Evolutionary conservation across 2,113 vertebrate genomes (phyloP), one percentile per base, ranked within the genome.

Genomic region (Dromiciops gliroides): DNA sequence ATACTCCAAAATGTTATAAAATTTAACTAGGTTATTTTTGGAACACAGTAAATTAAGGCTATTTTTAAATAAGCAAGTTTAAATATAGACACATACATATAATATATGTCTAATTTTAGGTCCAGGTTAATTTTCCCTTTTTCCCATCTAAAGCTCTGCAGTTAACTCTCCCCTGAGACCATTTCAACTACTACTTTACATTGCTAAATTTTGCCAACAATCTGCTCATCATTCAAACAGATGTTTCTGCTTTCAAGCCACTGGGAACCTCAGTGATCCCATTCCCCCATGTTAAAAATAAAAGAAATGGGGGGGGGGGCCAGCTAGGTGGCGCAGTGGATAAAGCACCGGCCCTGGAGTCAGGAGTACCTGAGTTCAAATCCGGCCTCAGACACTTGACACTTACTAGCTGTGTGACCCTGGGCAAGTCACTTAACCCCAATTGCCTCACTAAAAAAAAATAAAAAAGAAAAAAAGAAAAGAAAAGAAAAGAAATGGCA

Each of bases 271-370:
- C 48, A 94, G 0, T 97, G 83, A 92, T 95, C n/a, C 95, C 53
- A 89, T 93, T 97, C 91, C 51, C 92, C 88, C 91, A n/a, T 91
- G 91, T 95, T 96, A 96, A 97, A 98, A 93, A 96, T 98, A 94
- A 98, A 97, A 98, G 97, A 98, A 98, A 98, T 97, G 98, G 98
- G n/a, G n/a, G n/a, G n/a, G n/a, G n/a, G n/a, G n/a, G n/a, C n/a
- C n/a, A n/a, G n/a, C n/a, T n/a, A n/a, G n/a, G n/a, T n/a, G n/a
- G n/a, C n/a, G n/a, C n/a, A n/a, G n/a, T n/a, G n/a, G n/a, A n/a
- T n/a, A n/a, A n/a, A n/a, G n/a, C n/a, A n/a, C n/a, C n/a, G n/a
- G n/a, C n/a, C n/a, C n/a, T n/a, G n/a, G n/a, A n/a, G n/a, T n/a
- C n/a, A n/a, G n/a, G n/a, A n/a, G n/a, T n/a, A n/a, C n/a, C n/a